Evolutionary conservation across 2,888 invertebrate genomes (phyloP).

Genomic region (Cephus sareptanus): DNA sequence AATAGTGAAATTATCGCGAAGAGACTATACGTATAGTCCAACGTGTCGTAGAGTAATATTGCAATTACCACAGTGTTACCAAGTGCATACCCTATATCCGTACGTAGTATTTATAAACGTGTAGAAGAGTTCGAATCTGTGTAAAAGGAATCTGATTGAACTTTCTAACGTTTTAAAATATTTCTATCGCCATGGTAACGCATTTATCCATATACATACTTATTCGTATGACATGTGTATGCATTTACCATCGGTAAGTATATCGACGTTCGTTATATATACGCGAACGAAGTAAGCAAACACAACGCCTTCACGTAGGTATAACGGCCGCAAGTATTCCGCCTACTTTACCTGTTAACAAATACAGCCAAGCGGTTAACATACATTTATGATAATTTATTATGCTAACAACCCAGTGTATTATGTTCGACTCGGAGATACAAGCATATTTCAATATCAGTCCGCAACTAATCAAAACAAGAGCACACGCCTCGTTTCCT

Average conservation of each 20-base stretch:
- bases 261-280: background rate
- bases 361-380: slow-evolving; percentile 56
- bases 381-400: slow-evolving; percentile 59
- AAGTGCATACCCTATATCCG: background rate
- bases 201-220: background rate
- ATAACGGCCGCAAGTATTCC: slow-evolving; percentile 37
- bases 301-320: slow-evolving; percentile 6
- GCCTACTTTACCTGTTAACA: slow-evolving; percentile 60
- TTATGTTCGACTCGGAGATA: slow-evolving; percentile 45
- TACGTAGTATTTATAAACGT: background rate
- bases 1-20: background rate
- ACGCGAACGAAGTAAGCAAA: background rate
- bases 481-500: slow-evolving; percentile 22
- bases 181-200: background rate
- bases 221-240: background rate
- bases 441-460: slow-evolving; percentile 43
- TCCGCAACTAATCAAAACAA: slow-evolving; percentile 39
- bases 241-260: background rate
- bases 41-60: background rate
- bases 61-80: too few species aligned
- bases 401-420: slow-evolving; percentile 43
- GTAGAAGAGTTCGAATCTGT: background rate
- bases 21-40: background rate
- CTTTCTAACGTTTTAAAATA: background rate
- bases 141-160: background rate